These are phyloP conservation scores for Cheilosia impressa DNA, from an alignment of 2,888 invertebrate genomes.

Conservation along the genomic window DNA sequence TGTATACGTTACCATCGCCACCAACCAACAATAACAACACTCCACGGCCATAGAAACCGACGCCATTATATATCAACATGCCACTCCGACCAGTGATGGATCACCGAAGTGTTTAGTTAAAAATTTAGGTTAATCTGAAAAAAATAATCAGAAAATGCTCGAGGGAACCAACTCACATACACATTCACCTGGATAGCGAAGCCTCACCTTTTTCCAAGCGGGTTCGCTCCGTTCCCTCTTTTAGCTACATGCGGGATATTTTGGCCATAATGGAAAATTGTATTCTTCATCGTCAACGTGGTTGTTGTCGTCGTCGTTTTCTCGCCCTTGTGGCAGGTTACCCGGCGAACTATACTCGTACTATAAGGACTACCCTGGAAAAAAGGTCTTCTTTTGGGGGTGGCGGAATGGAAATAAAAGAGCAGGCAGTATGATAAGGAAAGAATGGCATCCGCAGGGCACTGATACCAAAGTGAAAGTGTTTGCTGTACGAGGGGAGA, in stretches of 20 bases:
- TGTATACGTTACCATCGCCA: conserved; percentile 11
- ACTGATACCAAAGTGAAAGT: conserved; percentile 74
- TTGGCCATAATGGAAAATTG: conserved; percentile 72
- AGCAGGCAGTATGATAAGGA: conserved; percentile 69
- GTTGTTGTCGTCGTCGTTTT: conserved; percentile 63
- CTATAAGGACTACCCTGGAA: conserved; percentile 42
- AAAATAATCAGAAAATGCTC: conserved; percentile 76
- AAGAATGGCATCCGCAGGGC: conserved; percentile 72
- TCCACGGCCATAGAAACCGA: conserved; percentile 70
- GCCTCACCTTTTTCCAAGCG: conserved; percentile 64
- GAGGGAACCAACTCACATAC: conserved; percentile 54
- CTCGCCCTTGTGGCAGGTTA: conserved; percentile 65
- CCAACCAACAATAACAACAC: conserved; percentile 66
- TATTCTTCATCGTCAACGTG: conserved; percentile 70
- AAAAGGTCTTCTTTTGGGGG: conserved; percentile 65
- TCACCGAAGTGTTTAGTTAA: conserved; percentile 76
- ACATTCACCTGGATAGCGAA: conserved; percentile 32
- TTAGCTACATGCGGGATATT: conserved; percentile 49
- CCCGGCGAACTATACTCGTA: conserved; percentile 7
- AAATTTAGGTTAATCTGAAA: conserved; percentile 76
- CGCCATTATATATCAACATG: conserved; percentile 76
- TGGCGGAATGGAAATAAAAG: conserved; percentile 41
- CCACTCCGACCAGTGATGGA: conserved; percentile 74
- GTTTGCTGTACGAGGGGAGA: conserved; percentile 68
- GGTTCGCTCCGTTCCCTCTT: conserved; percentile 23